These are phyloP conservation scores for Penelope pileata DNA, from an alignment of 2,113 vertebrate genomes.

Conservation along the genomic window DNA sequence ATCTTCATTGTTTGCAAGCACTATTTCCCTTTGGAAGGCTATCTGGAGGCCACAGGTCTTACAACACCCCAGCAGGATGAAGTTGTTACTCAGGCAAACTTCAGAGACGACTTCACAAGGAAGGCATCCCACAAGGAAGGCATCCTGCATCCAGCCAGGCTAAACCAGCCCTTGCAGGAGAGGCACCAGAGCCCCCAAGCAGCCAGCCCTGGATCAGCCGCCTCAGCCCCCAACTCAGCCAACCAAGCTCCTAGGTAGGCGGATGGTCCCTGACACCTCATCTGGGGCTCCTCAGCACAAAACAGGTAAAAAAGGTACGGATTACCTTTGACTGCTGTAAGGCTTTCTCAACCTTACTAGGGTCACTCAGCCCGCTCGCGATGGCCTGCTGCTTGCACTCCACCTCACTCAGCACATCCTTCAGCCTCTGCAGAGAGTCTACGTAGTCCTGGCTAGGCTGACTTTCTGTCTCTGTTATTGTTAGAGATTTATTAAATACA, in stretches of 20 bases:
- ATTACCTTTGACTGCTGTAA: constrained; percentile 82
- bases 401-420: constrained; percentile 48
- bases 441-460: constrained; percentile 66
- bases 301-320: background rate
- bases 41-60: background rate
- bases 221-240: background rate
- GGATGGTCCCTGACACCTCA: fast-evolving
- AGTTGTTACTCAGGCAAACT: background rate
- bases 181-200: background rate
- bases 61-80: fast-evolving
- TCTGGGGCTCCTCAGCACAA: background rate
- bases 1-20: background rate
- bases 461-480: constrained; percentile 70
- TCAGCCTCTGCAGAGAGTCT: constrained; percentile 73
- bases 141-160: fast-evolving
- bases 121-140: background rate
- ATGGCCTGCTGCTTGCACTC: constrained; percentile 75
- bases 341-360: constrained; percentile 75
- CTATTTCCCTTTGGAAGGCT: background rate
- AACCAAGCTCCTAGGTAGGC: background rate
- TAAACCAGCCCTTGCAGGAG: background rate
- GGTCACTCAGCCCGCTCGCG: constrained; percentile 70
- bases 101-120: background rate
- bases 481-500: background rate
- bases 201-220: background rate